Conservation (phyloP, 2,797 vertebrate species). For the Nannoperca obscura region DNA sequence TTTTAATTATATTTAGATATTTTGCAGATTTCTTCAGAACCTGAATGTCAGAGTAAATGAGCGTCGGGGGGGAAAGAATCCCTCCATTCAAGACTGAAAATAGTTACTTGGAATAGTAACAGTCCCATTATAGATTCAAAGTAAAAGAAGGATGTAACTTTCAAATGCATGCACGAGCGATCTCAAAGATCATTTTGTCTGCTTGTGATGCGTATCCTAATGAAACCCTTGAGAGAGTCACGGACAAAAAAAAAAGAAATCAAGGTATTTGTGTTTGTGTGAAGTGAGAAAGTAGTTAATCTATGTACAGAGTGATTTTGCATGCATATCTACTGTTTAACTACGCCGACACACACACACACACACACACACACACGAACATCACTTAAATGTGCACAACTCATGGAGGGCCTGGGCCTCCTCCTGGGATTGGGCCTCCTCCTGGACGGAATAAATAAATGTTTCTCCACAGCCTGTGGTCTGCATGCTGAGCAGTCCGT, state of each 20-base stretch:
- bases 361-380: slow-evolving; percentile 4
- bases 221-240: slow-evolving; percentile 39
- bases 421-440: slow-evolving; percentile 62
- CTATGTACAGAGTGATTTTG: slow-evolving; percentile 19
- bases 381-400: neutral
- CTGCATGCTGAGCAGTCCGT: slow-evolving; percentile 73
- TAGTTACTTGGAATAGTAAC: neutral
- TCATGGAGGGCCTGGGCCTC: slow-evolving; percentile 52
- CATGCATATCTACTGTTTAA: slow-evolving; percentile 25
- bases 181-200: slow-evolving; percentile 13
- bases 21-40: neutral
- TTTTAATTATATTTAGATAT: no score
- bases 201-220: slow-evolving; percentile 48
- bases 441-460: slow-evolving; percentile 73
- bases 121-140: slow-evolving; percentile 9
- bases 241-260: slow-evolving; percentile 36
- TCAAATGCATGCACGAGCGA: slow-evolving; percentile 6
- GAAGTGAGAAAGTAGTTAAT: neutral
- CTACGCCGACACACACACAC: slow-evolving; percentile 10
- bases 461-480: slow-evolving; percentile 63
- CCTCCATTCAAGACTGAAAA: slow-evolving; percentile 1
- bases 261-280: slow-evolving; percentile 14
- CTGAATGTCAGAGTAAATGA: neutral
- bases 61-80: neutral
- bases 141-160: slow-evolving; percentile 7